Evolutionary conservation across 2,888 invertebrate genomes (phyloP).

Genomic region (Drosophila macrospina): DNA sequence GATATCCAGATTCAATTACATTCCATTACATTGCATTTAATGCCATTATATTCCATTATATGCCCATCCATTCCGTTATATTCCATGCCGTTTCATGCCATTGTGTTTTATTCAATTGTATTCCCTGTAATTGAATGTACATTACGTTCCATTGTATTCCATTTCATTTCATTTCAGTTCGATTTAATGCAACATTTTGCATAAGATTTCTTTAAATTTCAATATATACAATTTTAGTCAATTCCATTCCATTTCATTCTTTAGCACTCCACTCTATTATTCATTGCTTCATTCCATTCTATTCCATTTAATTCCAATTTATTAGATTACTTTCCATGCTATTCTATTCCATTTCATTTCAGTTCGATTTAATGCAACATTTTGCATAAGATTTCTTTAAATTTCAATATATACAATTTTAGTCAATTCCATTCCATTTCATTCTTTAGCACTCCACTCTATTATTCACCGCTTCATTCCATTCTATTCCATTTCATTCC

Average conservation of each 20-base stretch:
- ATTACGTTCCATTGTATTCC: background rate
- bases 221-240: background rate
- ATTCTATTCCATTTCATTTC: background rate
- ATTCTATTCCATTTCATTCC: background rate
- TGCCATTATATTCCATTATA: background rate
- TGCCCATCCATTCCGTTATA: too few relatives aligned
- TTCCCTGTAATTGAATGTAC: background rate
- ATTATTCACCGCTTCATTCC: background rate
- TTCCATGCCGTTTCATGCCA: background rate
- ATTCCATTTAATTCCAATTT: background rate
- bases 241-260: background rate
- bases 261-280: too few relatives aligned
- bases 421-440: background rate
- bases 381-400: too few relatives aligned
- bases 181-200: too few relatives aligned
- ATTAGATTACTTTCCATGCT: background rate
- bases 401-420: too few relatives aligned
- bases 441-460: too few relatives aligned
- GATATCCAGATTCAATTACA: background rate
- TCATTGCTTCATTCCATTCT: background rate
- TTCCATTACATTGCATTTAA: background rate
- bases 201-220: too few relatives aligned
- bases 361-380: too few relatives aligned
- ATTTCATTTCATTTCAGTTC: background rate
- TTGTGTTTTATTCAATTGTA: background rate